Base-by-base conservation (phyloP, 2,113 vertebrate species). In the Myotis yumanensis region DNA sequence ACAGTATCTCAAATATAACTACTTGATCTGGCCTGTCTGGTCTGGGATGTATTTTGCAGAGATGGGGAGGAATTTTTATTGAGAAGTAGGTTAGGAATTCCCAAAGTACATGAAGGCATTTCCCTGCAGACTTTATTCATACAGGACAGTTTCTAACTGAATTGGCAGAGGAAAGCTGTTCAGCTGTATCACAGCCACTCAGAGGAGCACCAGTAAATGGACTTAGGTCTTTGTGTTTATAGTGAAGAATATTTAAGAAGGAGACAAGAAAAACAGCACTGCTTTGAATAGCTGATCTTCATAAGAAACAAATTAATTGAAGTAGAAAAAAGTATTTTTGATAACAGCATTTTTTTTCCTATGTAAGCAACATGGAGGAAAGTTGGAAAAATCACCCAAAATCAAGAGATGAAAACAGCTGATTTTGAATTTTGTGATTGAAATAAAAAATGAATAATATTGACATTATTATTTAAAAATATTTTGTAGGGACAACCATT, bases 111-210 rank as follows among this genome's bases (percentile, higher is more conserved):
- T 97, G 98, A 99, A 98, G 98, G 99, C 46, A 98, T 99, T 92
- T 99, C 99, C 72, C 97, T 99, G 76, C 98, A 99, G 99, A 99
- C 98, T 99, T 99, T 93, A 99, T 99, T 98, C 99, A 99, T 97
- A 99, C 98, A 95, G 99, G 98, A 71, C 98, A 99, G 98, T 99
- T 99, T 98, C 98, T 99, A 90, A 99, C 98, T 48, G 98, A 99
- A 96, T 98, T 99, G 95, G 98, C 98, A 20, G 98, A 99, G 37
- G 99, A 97, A 98, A 98, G 16, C 98, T 99, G 93, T 99, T 99
- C 96, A 95, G 73, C 97, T 99, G 98, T 96, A 99, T 99, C 98
- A 98, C 98, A 96, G 98, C 98, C 98, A 98, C 99, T 90, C 98
- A 99, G 95, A 99, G 99, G 92, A 98, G 98, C 94, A 99, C 98